Evolutionary conservation across 2,888 invertebrate species (phyloP).

Genomic region (Drosophila setosimentum): DNA sequence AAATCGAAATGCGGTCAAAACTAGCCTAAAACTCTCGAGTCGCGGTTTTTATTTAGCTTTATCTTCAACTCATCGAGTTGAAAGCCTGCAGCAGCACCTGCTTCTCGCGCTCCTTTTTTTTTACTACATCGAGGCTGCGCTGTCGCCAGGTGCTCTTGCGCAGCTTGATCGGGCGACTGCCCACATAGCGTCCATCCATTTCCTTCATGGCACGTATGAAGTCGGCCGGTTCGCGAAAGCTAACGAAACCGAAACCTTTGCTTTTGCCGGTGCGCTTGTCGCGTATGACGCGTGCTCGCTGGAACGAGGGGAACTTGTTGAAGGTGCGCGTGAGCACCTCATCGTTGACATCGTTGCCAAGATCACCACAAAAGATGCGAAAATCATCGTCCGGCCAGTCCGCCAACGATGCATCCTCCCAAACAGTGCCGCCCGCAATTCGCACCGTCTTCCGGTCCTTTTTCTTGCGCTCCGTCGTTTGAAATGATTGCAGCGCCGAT

Average conservation of each 20-base stretch:
- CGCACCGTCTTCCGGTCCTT: slow-evolving; percentile 89
- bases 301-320: slow-evolving; percentile 96
- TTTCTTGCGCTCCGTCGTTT: slow-evolving; percentile 86
- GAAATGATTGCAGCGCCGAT: slow-evolving; percentile 87
- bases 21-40: slow-evolving; percentile 59
- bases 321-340: slow-evolving; percentile 98
- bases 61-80: slow-evolving; percentile 68
- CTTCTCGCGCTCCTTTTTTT: slow-evolving; percentile 98
- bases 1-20: slow-evolving; percentile 61
- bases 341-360: slow-evolving; percentile 99
- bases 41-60: not conserved
- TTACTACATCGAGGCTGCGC: slow-evolving; percentile 95
- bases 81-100: slow-evolving; percentile 89
- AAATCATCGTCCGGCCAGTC: slow-evolving; percentile 99
- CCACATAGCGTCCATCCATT: slow-evolving; percentile 99
- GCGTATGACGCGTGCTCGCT: slow-evolving; percentile 96
- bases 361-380: slow-evolving; percentile 99
- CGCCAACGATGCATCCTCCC: slow-evolving; percentile 97
- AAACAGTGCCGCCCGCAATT: slow-evolving; percentile 96
- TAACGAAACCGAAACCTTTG: slow-evolving; percentile 99
- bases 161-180: slow-evolving; percentile 98
- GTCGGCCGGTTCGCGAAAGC: slow-evolving; percentile 98
- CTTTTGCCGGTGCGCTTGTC: slow-evolving; percentile 99
- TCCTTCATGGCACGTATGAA: slow-evolving; percentile 99
- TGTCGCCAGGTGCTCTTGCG: slow-evolving; percentile 98